Evolutionary conservation across 2,888 invertebrate genomes (phyloP), one percentile per base, ranked within the genome.

Genomic region (Metallyticus violacea): DNA sequence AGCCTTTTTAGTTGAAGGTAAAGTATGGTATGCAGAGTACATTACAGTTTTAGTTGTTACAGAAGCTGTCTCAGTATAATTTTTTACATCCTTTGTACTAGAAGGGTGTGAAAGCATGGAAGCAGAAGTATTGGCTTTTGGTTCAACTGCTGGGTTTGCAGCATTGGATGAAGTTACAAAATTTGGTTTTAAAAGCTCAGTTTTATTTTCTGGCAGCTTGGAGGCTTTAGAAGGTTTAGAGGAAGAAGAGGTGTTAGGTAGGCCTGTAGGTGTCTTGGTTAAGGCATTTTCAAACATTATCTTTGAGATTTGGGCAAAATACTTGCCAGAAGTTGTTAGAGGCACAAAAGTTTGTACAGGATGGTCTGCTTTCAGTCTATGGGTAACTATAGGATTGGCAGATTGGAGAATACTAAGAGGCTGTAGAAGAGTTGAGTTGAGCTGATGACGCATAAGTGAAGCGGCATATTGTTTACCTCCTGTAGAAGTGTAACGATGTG

Each of bases 401-500:
- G 83, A 29, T 29, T 83, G 83, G 28, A 83, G 76, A 76, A 83
- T 77, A n/a, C 77, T 77, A 77, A 77, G 28, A 9, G 83, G 28
- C 77, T 28, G 77, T 25, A 83, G 77, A 7, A 82, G 9, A 26
- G 82, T 76, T 26, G 76, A 82, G 25, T 82, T 86, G 76, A 86
- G 78, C 26, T 85, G 80, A 79, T 88, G 87, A n/a, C 86, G 85
- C 78, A 87, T 87, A 25, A 87, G 77, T 4, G 83, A 85, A 77
- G 87, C 85, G 62, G 87, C 85, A 79, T 88, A 88, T 79, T 87
- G 84, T 87, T 88, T 88, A 88, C 88, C 88, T 88, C 88, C 88
- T 29, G 85, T 40, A 26, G 85, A 29, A 78, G 87, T 87, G 79
- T 88, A 88, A 26, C 88, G 87, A 82, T 87, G 87, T 9, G 86